Conservation (phyloP, 2,888 invertebrate species). For the Hemicrepidius hirtus region DNA sequence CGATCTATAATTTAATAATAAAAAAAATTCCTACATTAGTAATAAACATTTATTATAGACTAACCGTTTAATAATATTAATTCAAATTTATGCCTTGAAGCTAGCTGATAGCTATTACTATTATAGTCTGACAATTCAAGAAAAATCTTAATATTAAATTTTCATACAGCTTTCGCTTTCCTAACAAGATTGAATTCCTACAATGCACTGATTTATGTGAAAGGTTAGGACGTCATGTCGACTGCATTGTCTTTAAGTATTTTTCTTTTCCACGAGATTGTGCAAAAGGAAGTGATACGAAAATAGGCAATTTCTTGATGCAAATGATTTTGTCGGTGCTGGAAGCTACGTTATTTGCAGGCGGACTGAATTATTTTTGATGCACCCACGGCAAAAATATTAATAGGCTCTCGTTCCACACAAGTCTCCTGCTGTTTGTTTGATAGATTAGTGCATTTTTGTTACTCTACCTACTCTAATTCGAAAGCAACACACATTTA, state of each 20-base stretch:
- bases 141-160: constrained; percentile 15
- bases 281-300: constrained; percentile 26
- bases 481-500: constrained; percentile 9
- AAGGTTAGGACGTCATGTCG: constrained; percentile 39
- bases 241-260: constrained; percentile 32
- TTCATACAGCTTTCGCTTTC: constrained; percentile 42
- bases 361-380: constrained; percentile 37
- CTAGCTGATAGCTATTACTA: neutral
- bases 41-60: no score
- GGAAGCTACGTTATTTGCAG: neutral
- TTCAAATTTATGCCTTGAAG: neutral
- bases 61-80: neutral
- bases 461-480: constrained; percentile 28
- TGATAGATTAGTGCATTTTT: constrained; percentile 45
- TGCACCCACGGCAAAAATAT: constrained; percentile 45
- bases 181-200: constrained; percentile 38
- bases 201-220: constrained; percentile 37
- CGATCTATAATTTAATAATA: no score
- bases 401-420: constrained; percentile 29
- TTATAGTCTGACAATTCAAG: neutral
- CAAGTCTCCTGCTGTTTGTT: constrained; percentile 37
- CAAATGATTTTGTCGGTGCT: constrained; percentile 13
- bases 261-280: constrained; percentile 29
- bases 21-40: no score
- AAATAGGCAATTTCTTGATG: constrained; percentile 18